Conservation (phyloP, 2,797 vertebrate species). For the Limosa lapponica region DNA sequence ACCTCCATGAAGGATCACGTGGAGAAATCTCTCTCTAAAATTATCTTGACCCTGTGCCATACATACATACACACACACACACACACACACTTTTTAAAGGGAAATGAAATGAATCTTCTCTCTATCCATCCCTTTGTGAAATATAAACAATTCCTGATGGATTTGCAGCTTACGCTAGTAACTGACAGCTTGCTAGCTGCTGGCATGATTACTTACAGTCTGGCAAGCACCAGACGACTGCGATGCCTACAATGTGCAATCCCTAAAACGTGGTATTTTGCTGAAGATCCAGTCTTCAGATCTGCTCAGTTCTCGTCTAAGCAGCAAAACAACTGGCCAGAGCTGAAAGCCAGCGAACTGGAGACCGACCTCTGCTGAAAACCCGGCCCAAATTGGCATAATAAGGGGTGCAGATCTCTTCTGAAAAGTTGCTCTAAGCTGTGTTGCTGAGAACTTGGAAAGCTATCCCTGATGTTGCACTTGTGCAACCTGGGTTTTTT, state of each 20-base stretch:
- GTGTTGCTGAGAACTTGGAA: neutral
- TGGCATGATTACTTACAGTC: constrained; percentile 48
- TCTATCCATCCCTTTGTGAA: neutral
- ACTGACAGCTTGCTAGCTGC: constrained; percentile 60
- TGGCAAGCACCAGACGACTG: neutral
- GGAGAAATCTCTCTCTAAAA: constrained; percentile 18
- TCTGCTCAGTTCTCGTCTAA: neutral
- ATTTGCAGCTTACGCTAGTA: constrained; percentile 36
- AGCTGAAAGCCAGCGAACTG: neutral
- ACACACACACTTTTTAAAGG: neutral
- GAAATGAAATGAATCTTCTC: constrained; percentile 1
- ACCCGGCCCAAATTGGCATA: neutral
- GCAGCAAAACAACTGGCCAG: constrained; percentile 1
- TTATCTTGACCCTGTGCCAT: constrained; percentile 20
- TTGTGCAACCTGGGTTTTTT: neutral
- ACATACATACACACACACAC: rapidly evolving
- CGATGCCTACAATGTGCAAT: neutral
- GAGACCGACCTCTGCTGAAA: neutral
- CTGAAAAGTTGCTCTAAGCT: neutral
- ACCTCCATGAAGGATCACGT: neutral
- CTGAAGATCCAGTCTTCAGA: neutral
- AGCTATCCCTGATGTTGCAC: neutral
- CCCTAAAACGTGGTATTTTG: neutral
- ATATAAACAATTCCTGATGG: constrained; percentile 42
- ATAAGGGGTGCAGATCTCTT: neutral